These are phyloP conservation scores for Lordiphosa andalusiaca DNA, from an alignment of 2,888 invertebrate species.

Conservation along the genomic window DNA sequence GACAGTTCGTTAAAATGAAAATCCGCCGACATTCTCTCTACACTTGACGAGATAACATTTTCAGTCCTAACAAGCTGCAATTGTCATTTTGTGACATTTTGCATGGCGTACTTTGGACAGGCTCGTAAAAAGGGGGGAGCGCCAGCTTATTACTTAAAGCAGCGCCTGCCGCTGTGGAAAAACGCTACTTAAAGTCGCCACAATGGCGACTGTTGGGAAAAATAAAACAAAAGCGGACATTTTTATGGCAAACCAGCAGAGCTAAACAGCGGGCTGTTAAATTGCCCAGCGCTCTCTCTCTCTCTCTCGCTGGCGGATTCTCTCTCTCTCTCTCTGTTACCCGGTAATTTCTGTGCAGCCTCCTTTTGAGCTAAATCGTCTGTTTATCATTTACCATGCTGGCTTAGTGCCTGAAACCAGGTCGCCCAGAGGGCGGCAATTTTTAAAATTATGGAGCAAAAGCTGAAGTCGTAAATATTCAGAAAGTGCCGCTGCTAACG, in stretches of 20 bases:
- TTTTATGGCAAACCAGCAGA: slow-evolving; percentile 48
- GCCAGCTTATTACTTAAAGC: slow-evolving; percentile 29
- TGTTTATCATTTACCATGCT: slow-evolving; percentile 31
- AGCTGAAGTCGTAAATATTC: no score
- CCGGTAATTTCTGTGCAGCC: slow-evolving; percentile 50
- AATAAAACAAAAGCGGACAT: slow-evolving; percentile 35
- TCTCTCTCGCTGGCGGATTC: not conserved
- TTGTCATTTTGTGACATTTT: slow-evolving; percentile 15
- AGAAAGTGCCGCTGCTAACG: no score
- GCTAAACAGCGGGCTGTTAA: slow-evolving; percentile 1
- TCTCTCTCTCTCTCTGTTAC: slow-evolving; percentile 30
- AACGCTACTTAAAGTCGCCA: slow-evolving; percentile 51
- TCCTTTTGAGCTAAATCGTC: slow-evolving; percentile 21
- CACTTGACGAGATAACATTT: slow-evolving; percentile 8
- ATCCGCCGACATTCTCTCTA: slow-evolving; percentile 6
- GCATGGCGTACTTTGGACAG: slow-evolving; percentile 24
- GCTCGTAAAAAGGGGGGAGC: slow-evolving; percentile 25
- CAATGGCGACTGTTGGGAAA: slow-evolving; percentile 34
- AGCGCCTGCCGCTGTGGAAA: slow-evolving; percentile 14
- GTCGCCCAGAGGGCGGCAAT: slow-evolving; percentile 23
- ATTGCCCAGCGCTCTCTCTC: not conserved
- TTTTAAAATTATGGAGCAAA: no score
- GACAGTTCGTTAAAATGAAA: slow-evolving; percentile 41
- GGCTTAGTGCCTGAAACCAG: slow-evolving; percentile 28
- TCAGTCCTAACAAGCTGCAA: slow-evolving; percentile 20